A percentile compares a stretch with the other conserved stretches of the same genome.
Evolutionary conservation across 2,888 invertebrate species (phyloP).

Genomic region (Drosophila falleni): DNA sequence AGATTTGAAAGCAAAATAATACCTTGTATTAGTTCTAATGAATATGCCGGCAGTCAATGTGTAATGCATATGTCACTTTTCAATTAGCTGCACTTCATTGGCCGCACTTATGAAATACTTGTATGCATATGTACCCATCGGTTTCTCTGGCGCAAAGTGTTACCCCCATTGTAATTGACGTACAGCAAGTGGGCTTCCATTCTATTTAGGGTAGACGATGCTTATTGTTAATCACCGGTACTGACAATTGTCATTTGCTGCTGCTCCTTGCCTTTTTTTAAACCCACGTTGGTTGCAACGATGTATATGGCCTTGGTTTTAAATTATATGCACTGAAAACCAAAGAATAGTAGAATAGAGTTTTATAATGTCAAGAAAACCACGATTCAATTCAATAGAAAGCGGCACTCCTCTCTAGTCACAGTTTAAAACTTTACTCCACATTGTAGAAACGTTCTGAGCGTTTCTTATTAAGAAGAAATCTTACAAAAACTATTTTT

Average conservation of each 20-base stretch:
- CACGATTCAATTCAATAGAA: too few relatives aligned
- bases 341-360: not conserved
- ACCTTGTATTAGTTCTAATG: not conserved
- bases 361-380: too few relatives aligned
- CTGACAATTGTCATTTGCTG: conserved; percentile 33
- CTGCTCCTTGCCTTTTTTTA: conserved; percentile 43
- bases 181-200: conserved; percentile 49
- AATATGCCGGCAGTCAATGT: not conserved
- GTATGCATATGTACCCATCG: not conserved
- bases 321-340: conserved; percentile 1
- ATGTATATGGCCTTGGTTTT: conserved; percentile 28
- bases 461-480: too few relatives aligned
- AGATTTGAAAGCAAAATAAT: not conserved
- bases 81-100: conserved; percentile 67
- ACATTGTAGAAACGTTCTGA: too few relatives aligned
- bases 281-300: conserved; percentile 20
- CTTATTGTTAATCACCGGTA: conserved; percentile 52
- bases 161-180: conserved; percentile 46
- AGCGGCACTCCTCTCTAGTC: too few relatives aligned
- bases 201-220: conserved; percentile 57
- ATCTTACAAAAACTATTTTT: too few relatives aligned
- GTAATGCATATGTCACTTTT: conserved; percentile 19
- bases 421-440: too few relatives aligned
- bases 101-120: conserved; percentile 58
- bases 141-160: conserved; percentile 29